Percentiles rank a stretch among this genome's conserved stretches.
Evolutionary conservation across 1,140 invertebrate genomes (phyloP).

Genomic region (Drosophila equinoxialis): DNA sequence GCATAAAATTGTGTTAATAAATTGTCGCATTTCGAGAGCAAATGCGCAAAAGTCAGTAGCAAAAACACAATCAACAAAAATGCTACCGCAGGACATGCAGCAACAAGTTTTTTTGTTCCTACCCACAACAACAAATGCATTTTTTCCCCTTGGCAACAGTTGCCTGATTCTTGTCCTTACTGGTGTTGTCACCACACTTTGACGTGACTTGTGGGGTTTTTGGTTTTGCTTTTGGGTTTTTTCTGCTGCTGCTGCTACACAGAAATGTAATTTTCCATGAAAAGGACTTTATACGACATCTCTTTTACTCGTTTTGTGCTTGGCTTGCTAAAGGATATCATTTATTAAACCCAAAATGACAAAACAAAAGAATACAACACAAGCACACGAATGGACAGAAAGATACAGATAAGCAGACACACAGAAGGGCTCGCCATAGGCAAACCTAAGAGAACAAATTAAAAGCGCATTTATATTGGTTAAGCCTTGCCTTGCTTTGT

Average conservation of each 20-base stretch:
- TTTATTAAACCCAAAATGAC: slow-evolving; percentile 61
- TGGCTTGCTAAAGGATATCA: slow-evolving; percentile 39
- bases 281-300: slow-evolving; percentile 25
- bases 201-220: slow-evolving; percentile 11
- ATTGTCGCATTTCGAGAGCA: not conserved
- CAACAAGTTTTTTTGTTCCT: not conserved
- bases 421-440: slow-evolving; percentile 11
- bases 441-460: slow-evolving; percentile 56
- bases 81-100: slow-evolving; percentile 1
- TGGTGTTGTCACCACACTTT: slow-evolving; percentile 2
- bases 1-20: not conserved
- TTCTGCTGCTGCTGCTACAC: not conserved
- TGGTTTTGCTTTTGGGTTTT: not conserved
- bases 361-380: slow-evolving; percentile 3
- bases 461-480: slow-evolving; percentile 80
- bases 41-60: not conserved
- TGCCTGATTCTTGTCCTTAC: not conserved
- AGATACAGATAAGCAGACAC: not conserved
- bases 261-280: slow-evolving; percentile 46
- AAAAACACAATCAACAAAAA: slow-evolving; percentile 1
- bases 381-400: slow-evolving; percentile 13
- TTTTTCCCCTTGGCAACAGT: not conserved
- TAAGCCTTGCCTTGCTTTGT: slow-evolving; percentile 22
- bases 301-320: slow-evolving; percentile 25
- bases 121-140: slow-evolving; percentile 6